Base-by-base conservation (phyloP, 2,113 vertebrate species). In the Callipepla squamata region DNA sequence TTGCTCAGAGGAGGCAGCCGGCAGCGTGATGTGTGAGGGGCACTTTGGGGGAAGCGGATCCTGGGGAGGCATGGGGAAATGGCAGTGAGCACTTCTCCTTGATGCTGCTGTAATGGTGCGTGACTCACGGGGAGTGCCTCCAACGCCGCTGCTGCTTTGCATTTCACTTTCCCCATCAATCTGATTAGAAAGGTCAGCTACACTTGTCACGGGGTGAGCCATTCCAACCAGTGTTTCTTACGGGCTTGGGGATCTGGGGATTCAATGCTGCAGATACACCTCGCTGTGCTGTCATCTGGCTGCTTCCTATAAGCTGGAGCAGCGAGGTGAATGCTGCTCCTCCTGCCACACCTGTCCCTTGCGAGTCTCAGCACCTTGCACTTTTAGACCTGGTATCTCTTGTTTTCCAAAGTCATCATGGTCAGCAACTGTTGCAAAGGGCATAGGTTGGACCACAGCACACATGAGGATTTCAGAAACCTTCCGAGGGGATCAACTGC, bases 121-220 rank as follows among this genome's bases (percentile, higher is more conserved):
- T 87, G 90, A 90, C 80, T 89, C 94, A 80, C 1, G 57, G 47
- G 78, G 80, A 65, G 87, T 26, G 87, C 68, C 89, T 14, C 44
- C 36, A 61, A 53, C 0, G 0, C 63, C 9, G 32, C 3, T 26
- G 53, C 65, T 58, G 7, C 7, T 61, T 17, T 53, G 45, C 69
- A 28, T 67, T 92, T 87, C 95, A 87, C 93, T 92, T 91, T 95
- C 90, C 76, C 77, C 73, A 7, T 28, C 20, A 16, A 26, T 36
- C 55, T 30, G 38, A 25, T 50, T 16, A 25, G 18, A 6, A 45
- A 38, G 48, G 73, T 62, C 87, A 70, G 65, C 55, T 55, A 12
- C 74, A 6, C 13, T 5, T 57, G 38, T n/a, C 76, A 16, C 1
- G 5, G n/a, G 48, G 25, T 44, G 19, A 23, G 53, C 44, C 44